phyloP scores from a whole-genome alignment of 1,140 invertebrate species.

The Neodiprion virginianus region DNA sequence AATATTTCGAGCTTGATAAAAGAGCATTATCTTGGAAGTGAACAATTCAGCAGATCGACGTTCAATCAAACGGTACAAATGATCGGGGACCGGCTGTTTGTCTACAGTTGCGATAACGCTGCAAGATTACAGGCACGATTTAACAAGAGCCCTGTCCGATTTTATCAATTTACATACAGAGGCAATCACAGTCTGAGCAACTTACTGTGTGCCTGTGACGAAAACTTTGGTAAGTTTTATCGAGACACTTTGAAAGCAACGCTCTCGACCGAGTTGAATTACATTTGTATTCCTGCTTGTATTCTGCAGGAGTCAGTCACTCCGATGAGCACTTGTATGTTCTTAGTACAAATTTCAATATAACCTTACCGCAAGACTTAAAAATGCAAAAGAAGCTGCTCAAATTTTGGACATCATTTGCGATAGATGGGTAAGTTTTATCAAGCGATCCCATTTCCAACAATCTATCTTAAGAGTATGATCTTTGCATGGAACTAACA shows the following conservation, averaged over 20 bases:
- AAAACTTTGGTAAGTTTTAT: constrained; percentile 63
- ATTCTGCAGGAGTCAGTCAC: constrained; percentile 65
- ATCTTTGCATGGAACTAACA: constrained; percentile 12
- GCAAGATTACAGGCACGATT: constrained; percentile 62
- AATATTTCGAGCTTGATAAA: constrained; percentile 63
- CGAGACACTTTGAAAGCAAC: not conserved
- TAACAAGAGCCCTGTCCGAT: constrained; percentile 65
- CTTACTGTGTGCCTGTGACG: constrained; percentile 51
- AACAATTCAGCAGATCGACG: constrained; percentile 41
- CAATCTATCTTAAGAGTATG: not conserved
- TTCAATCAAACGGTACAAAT: constrained; percentile 53
- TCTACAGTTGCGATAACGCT: constrained; percentile 62
- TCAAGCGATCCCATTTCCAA: not conserved
- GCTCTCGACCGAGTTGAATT: not conserved
- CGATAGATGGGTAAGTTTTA: constrained; percentile 61
- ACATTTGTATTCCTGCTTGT: constrained; percentile 12
- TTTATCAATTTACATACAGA: constrained; percentile 66
- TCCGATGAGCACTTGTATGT: constrained; percentile 65
- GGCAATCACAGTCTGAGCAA: constrained; percentile 64
- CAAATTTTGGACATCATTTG: constrained; percentile 64
- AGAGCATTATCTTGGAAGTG: constrained; percentile 61
- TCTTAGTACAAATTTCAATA: constrained; percentile 44
- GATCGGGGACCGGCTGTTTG: constrained; percentile 66
- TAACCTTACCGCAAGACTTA: constrained; percentile 51
- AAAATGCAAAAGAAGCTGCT: constrained; percentile 63